Evolutionary conservation across 53 echinoderm and acorn worm species (phyloP).

Genomic region (Holothuria scabra): DNA sequence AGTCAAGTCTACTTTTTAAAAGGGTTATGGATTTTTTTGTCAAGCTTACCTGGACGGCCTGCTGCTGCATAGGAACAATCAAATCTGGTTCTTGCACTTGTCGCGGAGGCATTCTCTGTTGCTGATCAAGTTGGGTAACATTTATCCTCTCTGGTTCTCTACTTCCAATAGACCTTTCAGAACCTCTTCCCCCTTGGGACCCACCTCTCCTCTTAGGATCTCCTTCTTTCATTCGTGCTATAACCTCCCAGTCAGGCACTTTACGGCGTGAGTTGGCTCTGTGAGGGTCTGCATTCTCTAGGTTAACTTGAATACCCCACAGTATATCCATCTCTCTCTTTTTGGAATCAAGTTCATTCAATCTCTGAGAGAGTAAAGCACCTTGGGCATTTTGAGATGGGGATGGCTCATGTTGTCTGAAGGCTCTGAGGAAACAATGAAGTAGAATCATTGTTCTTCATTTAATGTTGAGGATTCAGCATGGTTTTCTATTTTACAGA

Average conservation of each 20-base stretch:
- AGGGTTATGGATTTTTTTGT: too few relatives aligned
- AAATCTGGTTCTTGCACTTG: slow-evolving; percentile 42
- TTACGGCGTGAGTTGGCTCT: slow-evolving; percentile 43
- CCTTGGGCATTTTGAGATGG: slow-evolving; percentile 53
- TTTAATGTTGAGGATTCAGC: too few relatives aligned
- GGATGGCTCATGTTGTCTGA: slow-evolving; percentile 17
- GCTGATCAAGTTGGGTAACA: slow-evolving; percentile 37
- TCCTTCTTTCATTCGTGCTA: slow-evolving; percentile 50
- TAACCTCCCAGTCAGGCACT: slow-evolving; percentile 76
- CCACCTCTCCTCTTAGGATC: slow-evolving; percentile 1
- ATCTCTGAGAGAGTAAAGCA: slow-evolving; percentile 73
- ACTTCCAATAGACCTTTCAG: background rate
- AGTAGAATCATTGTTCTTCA: too few relatives aligned
- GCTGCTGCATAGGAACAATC: slow-evolving; percentile 14
- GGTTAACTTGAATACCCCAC: slow-evolving; percentile 64
- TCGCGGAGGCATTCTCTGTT: slow-evolving; percentile 36
- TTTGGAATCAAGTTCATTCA: slow-evolving; percentile 73
- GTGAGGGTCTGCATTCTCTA: slow-evolving; percentile 42
- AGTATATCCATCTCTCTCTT: slow-evolving; percentile 87
- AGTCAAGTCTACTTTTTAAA: too few relatives aligned
- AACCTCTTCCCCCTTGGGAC: background rate
- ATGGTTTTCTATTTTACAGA: too few relatives aligned
- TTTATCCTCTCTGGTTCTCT: slow-evolving; percentile 37
- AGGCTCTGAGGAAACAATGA: background rate
- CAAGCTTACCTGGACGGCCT: slow-evolving; percentile 6